These are phyloP conservation scores for Colius striatus DNA, from an alignment of 2,113 vertebrate genomes.

Conservation along the genomic window DNA sequence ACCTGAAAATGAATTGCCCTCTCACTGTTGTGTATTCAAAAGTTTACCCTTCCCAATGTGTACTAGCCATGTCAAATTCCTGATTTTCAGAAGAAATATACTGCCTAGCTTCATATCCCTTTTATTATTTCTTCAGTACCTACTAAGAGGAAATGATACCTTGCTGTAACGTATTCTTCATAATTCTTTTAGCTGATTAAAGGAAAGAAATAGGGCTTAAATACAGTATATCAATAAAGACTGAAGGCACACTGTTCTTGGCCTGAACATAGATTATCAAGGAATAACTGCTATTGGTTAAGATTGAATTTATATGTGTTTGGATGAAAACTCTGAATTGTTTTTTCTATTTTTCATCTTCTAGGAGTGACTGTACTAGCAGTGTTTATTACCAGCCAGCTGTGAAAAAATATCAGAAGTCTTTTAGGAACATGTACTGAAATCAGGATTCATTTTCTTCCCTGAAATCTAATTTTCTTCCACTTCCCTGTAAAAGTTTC, in stretches of 20 bases:
- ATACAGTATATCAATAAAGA: background rate
- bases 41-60: background rate
- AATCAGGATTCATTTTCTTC: background rate
- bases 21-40: background rate
- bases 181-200: background rate
- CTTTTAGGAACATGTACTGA: background rate
- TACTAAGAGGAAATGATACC: background rate
- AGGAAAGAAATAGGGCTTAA: background rate
- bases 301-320: background rate
- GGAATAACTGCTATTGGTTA: background rate
- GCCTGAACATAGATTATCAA: background rate
- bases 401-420: background rate
- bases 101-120: background rate
- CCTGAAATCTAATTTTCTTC: conserved; percentile 28
- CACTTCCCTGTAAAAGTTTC: background rate
- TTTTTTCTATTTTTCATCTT: background rate
- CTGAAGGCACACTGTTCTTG: background rate
- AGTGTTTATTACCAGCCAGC: background rate
- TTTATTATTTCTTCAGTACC: background rate
- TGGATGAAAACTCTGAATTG: background rate
- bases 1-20: background rate
- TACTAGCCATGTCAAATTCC: background rate
- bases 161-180: background rate
- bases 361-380: background rate
- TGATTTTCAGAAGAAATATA: background rate